Conservation (phyloP, 2,888 invertebrate species). For the Cerceris rybyensis region DNA sequence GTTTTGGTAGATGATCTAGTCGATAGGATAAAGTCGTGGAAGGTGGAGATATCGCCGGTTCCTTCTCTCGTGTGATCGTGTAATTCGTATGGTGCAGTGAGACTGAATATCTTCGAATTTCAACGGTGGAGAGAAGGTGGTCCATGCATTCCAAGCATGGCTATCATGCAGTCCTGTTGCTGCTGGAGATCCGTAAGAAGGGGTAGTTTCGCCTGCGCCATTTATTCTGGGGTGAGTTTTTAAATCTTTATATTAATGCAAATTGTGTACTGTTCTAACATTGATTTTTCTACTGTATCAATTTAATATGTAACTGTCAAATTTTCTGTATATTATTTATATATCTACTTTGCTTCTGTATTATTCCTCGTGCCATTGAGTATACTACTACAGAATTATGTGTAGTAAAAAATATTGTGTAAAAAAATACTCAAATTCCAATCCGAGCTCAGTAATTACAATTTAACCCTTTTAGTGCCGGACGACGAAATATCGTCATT, state of each 20-base stretch:
- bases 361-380: no score
- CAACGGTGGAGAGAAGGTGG: not conserved
- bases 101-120: not conserved
- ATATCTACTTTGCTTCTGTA: no score
- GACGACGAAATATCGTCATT: no score
- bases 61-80: not conserved
- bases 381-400: no score
- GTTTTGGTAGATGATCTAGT: no score
- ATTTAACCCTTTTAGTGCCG: no score
- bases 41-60: no score
- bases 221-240: constrained; percentile 87
- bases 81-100: not conserved
- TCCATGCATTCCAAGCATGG: constrained; percentile 83
- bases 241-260: not conserved
- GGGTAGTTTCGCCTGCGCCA: constrained; percentile 88
- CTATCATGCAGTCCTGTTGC: constrained; percentile 89
- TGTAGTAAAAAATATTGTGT: no score
- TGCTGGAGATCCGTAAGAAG: constrained; percentile 89
- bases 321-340: no score
- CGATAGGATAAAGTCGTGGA: no score
- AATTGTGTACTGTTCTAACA: not conserved
- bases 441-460: no score
- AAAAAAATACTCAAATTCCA: no score
- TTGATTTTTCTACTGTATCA: not conserved
- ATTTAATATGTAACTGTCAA: not conserved